phyloP scores from a whole-genome alignment of 2,888 invertebrate species.

The Crepidodera aurea region DNA sequence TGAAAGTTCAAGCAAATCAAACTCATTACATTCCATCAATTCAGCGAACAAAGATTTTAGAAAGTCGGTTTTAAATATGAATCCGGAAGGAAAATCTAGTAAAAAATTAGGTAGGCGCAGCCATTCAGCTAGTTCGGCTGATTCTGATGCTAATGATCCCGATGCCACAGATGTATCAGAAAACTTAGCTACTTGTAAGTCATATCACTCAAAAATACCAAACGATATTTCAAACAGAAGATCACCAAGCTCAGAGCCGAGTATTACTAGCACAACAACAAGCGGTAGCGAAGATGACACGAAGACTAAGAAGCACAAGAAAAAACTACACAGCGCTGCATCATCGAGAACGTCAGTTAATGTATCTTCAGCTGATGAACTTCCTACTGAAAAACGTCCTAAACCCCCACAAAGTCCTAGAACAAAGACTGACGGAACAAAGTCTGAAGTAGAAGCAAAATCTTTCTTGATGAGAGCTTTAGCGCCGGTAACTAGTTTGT shows the following conservation, averaged over 20 bases:
- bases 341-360: conserved; percentile 65
- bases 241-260: conserved; percentile 62
- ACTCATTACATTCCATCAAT: conserved; percentile 57
- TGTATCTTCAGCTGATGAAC: conserved; percentile 66
- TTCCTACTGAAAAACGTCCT: conserved; percentile 63
- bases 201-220: conserved; percentile 44
- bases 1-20: conserved; percentile 52
- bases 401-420: conserved; percentile 64
- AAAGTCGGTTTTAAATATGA: conserved; percentile 77
- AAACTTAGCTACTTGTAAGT: conserved; percentile 55
- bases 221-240: conserved; percentile 47
- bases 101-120: conserved; percentile 61
- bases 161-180: conserved; percentile 59
- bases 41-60: conserved; percentile 76
- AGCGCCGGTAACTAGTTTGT: conserved; percentile 79
- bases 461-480: conserved; percentile 77
- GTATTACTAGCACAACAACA: conserved; percentile 49
- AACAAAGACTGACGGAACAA: conserved; percentile 58
- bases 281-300: conserved; percentile 58
- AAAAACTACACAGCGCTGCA: conserved; percentile 51
- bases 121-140: conserved; percentile 62
- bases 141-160: conserved; percentile 61
- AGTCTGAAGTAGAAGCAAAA: conserved; percentile 71
- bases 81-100: conserved; percentile 57
- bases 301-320: conserved; percentile 47